Evolutionary conservation across 1,140 invertebrate genomes (phyloP), one percentile per base, ranked within the genome.

Genomic region (Lysiphlebus fabarum): DNA sequence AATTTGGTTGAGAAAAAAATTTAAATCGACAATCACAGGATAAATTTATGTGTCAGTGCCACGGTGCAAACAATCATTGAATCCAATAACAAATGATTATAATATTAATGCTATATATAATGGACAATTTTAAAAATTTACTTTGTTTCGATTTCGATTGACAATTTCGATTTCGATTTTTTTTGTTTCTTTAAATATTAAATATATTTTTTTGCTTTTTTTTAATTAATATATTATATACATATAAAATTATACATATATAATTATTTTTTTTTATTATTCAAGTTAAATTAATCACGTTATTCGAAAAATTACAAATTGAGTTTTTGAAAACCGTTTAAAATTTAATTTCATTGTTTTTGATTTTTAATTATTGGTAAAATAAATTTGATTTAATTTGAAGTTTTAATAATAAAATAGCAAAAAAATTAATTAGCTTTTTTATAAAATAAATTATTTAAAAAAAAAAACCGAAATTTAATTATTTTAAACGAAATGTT

Each of bases 31-130:
- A 53, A 34, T 40, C 51, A 48, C 34, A 48, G 43, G 33, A 54
- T 54, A 54, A 71, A 59, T 66, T 72, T 63, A 71, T 76, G 75
- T 76, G 67, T 76, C 71, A 78, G 76, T 79, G 76, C 73, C 76
- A 77, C 76, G 75, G 77, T 79, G 77, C 77, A 79, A 79, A 78
- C 77, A 78, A 77, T 77, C 67, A 79, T 79, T 69, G 71, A 78
- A 76, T 76, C 68, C 67, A 76, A 70, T 74, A 76, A 78, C 70
- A 73, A 70, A 73, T 67, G 67, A 73, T 75, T 70, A 70, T 70
- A 68, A 65, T 69, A 66, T 70, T 67, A 70, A 74, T 70, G 70
- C 70, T 73, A 70, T 55, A 56, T 59, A 59, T 11, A 54, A 7
- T 53, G 42, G 51, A 53, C 48, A 53, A 54, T 48, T 47, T 36